These are phyloP conservation scores for Galerucella pusilla DNA, from an alignment of 2,888 invertebrate species.

Conservation along the genomic window DNA sequence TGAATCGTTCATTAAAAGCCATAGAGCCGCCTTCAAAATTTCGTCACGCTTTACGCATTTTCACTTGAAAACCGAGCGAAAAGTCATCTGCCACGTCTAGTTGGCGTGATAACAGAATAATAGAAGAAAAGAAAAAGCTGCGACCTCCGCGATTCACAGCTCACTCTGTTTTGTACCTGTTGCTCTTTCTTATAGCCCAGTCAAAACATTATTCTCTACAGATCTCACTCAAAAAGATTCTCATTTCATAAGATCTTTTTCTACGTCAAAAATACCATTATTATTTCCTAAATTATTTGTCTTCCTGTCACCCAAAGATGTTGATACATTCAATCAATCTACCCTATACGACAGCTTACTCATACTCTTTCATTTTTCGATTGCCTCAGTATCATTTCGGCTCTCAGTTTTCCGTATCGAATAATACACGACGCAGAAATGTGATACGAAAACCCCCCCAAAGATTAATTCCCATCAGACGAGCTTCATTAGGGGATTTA, in stretches of 20 bases:
- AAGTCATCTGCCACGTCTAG: slow-evolving; percentile 34
- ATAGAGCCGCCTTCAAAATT: slow-evolving; percentile 21
- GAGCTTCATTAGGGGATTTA: slow-evolving; percentile 33
- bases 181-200: slow-evolving; percentile 39
- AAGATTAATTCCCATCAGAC: slow-evolving; percentile 27
- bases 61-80: slow-evolving; percentile 23
- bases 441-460: slow-evolving; percentile 19
- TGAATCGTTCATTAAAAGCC: slow-evolving; percentile 31
- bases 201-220: neutral
- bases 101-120: slow-evolving; percentile 36
- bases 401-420: slow-evolving; percentile 17
- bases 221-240: too few species aligned
- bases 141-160: slow-evolving; percentile 38
- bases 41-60: slow-evolving; percentile 35
- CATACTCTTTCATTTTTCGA: slow-evolving; percentile 19
- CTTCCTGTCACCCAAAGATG: neutral
- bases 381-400: slow-evolving; percentile 4
- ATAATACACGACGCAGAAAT: slow-evolving; percentile 23
- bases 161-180: slow-evolving; percentile 46
- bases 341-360: slow-evolving; percentile 21
- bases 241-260: too few species aligned
- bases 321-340: slow-evolving; percentile 24
- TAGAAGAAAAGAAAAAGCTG: slow-evolving; percentile 44
- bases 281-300: neutral
- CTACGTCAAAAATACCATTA: neutral